Conservation (phyloP, 2,888 invertebrate genomes). For the Chymomyza amoena region DNA sequence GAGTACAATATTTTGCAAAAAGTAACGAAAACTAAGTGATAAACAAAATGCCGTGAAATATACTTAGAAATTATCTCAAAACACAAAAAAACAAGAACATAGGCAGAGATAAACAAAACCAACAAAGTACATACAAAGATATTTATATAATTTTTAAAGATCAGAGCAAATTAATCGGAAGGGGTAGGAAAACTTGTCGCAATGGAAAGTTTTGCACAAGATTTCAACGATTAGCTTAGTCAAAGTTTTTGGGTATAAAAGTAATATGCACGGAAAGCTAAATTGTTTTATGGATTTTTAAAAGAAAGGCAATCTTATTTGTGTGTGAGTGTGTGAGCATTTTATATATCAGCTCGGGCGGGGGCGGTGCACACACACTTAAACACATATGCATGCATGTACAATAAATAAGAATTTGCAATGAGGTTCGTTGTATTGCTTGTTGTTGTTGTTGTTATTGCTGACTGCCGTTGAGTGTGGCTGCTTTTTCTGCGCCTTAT, state of each 20-base stretch:
- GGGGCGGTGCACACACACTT: background rate
- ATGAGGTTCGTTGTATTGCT: constrained; percentile 4
- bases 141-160: background rate
- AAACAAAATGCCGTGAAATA: background rate
- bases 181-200: background rate
- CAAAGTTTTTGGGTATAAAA: background rate
- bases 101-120: background rate
- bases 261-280: background rate
- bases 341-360: too few species aligned
- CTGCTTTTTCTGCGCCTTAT: background rate
- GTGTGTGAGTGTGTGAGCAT: too few species aligned
- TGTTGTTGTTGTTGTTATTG: constrained; percentile 31
- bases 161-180: background rate
- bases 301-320: background rate
- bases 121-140: background rate
- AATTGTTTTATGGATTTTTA: background rate
- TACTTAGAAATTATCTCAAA: background rate
- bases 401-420: background rate
- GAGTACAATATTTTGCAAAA: background rate
- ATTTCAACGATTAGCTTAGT: background rate
- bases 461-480: constrained; percentile 29
- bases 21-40: background rate
- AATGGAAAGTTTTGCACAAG: background rate
- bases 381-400: background rate
- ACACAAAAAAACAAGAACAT: background rate